Evolutionary conservation across 2,888 invertebrate species (phyloP).

Genomic region (Alsophila aescularia): DNA sequence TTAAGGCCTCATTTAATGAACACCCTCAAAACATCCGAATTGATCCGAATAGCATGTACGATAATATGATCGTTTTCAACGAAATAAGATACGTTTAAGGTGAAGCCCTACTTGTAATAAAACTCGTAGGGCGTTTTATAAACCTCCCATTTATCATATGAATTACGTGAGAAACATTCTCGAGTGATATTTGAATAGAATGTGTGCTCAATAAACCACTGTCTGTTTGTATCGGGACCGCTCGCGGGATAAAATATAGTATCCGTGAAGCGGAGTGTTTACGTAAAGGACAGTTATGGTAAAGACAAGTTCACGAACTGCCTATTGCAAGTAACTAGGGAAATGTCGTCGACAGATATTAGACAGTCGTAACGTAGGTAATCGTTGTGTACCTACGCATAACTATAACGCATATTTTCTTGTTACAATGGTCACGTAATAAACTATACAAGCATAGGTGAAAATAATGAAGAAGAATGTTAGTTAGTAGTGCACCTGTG

Average conservation of each 20-base stretch:
- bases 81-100: neutral
- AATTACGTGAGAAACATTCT: conserved; percentile 35
- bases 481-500: too few species aligned
- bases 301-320: conserved; percentile 21
- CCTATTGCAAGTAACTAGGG: conserved; percentile 9
- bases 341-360: conserved; percentile 13
- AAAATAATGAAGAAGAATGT: too few species aligned
- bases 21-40: neutral
- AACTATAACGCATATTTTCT: too few species aligned
- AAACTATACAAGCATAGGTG: too few species aligned
- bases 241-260: conserved; percentile 16
- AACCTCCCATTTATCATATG: conserved; percentile 34
- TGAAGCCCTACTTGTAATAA: conserved; percentile 9
- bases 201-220: conserved; percentile 23
- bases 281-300: conserved; percentile 10
- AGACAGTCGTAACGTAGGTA: neutral
- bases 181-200: conserved; percentile 28
- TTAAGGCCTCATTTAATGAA: neutral
- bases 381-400: neutral
- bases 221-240: conserved; percentile 21
- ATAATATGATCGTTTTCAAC: conserved; percentile 1
- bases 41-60: conserved; percentile 7
- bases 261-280: conserved; percentile 6
- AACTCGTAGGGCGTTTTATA: conserved; percentile 17
- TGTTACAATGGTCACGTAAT: too few species aligned